Conservation (phyloP, 2,113 vertebrate species). For the Canis aureus region DNA sequence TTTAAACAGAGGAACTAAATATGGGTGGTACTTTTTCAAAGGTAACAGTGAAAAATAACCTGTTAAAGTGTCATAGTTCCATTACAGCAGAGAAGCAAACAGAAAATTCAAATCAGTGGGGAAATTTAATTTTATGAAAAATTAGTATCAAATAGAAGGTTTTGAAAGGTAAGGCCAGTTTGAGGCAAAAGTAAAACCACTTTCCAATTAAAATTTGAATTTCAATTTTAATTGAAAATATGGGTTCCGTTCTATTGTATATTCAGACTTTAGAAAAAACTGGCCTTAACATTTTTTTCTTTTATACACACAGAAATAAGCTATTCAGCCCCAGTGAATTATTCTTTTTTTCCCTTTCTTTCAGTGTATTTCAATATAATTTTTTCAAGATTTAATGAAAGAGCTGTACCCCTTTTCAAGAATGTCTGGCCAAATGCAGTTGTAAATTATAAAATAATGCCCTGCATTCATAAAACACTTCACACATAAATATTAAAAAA, state of each 20-base stretch:
- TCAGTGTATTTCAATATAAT: slow-evolving; percentile 57
- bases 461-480: slow-evolving; percentile 77
- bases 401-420: slow-evolving; percentile 56
- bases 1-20: background rate
- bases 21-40: background rate
- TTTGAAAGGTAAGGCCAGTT: background rate
- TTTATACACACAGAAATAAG: slow-evolving; percentile 65
- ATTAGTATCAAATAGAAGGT: background rate
- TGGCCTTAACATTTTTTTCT: background rate
- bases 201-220: background rate
- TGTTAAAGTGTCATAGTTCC: background rate
- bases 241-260: background rate
- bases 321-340: slow-evolving; percentile 63
- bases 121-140: slow-evolving; percentile 51
- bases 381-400: slow-evolving; percentile 71
- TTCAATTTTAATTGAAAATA: slow-evolving; percentile 24
- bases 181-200: background rate
- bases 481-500: slow-evolving; percentile 79
- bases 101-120: background rate
- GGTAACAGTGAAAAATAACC: background rate
- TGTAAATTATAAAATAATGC: slow-evolving; percentile 82
- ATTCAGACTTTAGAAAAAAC: background rate
- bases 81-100: background rate
- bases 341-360: slow-evolving; percentile 1
- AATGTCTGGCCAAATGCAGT: slow-evolving; percentile 63